phyloP scores from a whole-genome alignment of 92 coral and sea anemone genomes.

The Parazoanthus darwini region DNA sequence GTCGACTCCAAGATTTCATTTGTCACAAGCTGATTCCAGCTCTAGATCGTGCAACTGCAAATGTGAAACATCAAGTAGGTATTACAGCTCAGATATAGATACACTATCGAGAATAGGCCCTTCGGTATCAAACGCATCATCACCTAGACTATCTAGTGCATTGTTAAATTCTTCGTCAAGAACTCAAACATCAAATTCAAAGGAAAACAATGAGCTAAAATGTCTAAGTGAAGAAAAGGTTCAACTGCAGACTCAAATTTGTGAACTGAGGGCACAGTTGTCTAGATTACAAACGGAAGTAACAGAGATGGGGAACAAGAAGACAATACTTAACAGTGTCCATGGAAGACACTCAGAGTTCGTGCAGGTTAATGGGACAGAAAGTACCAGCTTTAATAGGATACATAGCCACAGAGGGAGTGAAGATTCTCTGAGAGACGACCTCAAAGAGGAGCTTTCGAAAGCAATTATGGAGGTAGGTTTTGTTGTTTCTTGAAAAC shows the following conservation, averaged over 20 bases:
- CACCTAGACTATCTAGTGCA: slow-evolving; percentile 7
- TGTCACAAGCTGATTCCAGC: slow-evolving; percentile 15
- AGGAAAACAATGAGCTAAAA: slow-evolving; percentile 57
- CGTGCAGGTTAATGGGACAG: slow-evolving; percentile 21
- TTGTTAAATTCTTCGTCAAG: slow-evolving; percentile 14
- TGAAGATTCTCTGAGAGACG: slow-evolving; percentile 16
- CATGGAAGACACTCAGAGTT: slow-evolving; percentile 42
- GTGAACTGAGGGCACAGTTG: slow-evolving; percentile 66
- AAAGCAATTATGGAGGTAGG: slow-evolving; percentile 48
- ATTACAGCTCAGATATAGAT: not conserved
- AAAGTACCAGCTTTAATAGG: slow-evolving; percentile 10
- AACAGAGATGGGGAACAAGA: slow-evolving; percentile 74
- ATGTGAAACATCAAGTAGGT: not conserved
- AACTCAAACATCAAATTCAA: slow-evolving; percentile 1
- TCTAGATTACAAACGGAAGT: slow-evolving; percentile 77
- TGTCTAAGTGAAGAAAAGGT: slow-evolving; percentile 64
- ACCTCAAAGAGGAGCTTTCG: slow-evolving; percentile 29
- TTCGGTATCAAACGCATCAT: slow-evolving; percentile 19
- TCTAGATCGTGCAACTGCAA: not conserved
- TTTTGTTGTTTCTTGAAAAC: not conserved
- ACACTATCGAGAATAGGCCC: not conserved
- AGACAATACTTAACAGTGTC: slow-evolving; percentile 63
- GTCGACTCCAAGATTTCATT: slow-evolving; percentile 19
- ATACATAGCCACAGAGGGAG: not conserved
- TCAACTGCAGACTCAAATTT: slow-evolving; percentile 75